Conservation (phyloP, 2,888 invertebrate genomes). For the Amaurobius ferox region DNA sequence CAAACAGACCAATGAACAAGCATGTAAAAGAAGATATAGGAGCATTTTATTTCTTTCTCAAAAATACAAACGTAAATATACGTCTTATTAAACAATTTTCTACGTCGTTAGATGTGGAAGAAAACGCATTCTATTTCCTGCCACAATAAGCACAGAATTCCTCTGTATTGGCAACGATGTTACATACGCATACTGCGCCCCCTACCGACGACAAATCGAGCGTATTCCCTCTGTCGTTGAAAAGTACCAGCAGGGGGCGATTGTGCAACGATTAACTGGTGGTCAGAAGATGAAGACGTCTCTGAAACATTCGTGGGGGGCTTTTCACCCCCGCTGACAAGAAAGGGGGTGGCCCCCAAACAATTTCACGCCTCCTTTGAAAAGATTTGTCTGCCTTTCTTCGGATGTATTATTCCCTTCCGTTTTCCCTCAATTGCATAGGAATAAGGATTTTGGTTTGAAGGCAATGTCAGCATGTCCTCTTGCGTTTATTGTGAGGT, state of each 20-base stretch:
- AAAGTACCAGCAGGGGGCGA: slow-evolving; percentile 45
- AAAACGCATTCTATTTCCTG: slow-evolving; percentile 12
- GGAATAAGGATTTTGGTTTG: neutral
- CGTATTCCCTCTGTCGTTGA: slow-evolving; percentile 43
- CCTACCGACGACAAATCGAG: slow-evolving; percentile 25
- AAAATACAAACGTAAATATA: neutral
- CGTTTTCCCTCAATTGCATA: neutral
- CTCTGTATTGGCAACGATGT: slow-evolving; percentile 1
- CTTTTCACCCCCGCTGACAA: slow-evolving; percentile 25
- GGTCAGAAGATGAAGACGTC: slow-evolving; percentile 68
- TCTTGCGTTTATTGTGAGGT: neutral
- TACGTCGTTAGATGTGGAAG: slow-evolving; percentile 6
- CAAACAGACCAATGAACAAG: no score
- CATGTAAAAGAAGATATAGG: neutral
- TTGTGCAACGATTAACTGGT: slow-evolving; percentile 63
- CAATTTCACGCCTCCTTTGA: slow-evolving; percentile 58
- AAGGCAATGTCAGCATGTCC: neutral
- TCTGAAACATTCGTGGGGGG: slow-evolving; percentile 36
- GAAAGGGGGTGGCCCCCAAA: slow-evolving; percentile 22
- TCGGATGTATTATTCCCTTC: slow-evolving; percentile 10
- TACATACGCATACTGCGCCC: slow-evolving; percentile 20
- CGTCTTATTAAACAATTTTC: slow-evolving; percentile 18
- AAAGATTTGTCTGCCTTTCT: slow-evolving; percentile 37
- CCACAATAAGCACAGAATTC: slow-evolving; percentile 12
- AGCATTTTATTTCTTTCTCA: neutral